These are phyloP conservation scores for Antedon mediterranea DNA, from an alignment of 53 echinoderm and acorn worm genomes.

Conservation along the genomic window DNA sequence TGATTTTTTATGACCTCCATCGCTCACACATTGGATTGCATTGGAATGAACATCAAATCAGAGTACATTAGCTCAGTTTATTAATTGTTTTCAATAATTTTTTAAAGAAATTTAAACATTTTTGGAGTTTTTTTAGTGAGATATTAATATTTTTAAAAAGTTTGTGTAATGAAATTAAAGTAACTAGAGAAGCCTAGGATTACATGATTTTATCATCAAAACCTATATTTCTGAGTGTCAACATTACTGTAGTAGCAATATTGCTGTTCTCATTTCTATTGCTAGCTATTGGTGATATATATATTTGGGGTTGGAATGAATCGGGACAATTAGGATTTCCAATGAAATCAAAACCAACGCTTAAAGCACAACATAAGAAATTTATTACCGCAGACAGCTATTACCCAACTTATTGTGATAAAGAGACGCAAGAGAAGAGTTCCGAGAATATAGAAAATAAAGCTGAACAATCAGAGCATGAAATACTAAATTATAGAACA, in stretches of 20 bases:
- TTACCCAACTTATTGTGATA: background rate
- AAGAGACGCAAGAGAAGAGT: background rate
- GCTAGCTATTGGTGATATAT: constrained; percentile 67
- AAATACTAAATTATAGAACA: background rate
- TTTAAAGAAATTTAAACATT: too few relatives aligned
- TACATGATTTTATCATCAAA: background rate
- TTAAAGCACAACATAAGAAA: background rate
- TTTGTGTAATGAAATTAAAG: too few relatives aligned
- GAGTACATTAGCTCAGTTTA: too few relatives aligned
- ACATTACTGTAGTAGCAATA: background rate
- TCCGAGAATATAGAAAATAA: background rate
- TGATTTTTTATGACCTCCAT: too few relatives aligned
- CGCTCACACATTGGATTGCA: too few relatives aligned
- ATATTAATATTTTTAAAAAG: too few relatives aligned
- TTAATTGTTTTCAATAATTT: too few relatives aligned
- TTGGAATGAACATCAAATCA: too few relatives aligned
- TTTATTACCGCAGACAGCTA: background rate
- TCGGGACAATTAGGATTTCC: constrained; percentile 76
- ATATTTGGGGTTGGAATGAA: constrained; percentile 98
- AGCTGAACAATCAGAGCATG: background rate
- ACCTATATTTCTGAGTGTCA: background rate
- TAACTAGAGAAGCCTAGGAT: background rate
- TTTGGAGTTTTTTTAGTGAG: too few relatives aligned
- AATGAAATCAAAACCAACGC: constrained; percentile 9
- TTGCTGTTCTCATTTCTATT: background rate